Percentiles rank a stretch among this genome's conserved stretches.
These are phyloP conservation scores for human (Homo sapiens) DNA, from an alignment of 2,113 vertebrate genomes.

Conservation along the genomic window GRCh38 chr11:105531501-105532000, in stretches of 20 bases:
- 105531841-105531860: not conserved
- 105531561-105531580: not conserved
- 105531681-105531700: not conserved
- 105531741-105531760: not conserved
- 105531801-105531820: not conserved
- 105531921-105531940: not conserved
- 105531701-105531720: not conserved
- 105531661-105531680: not conserved
- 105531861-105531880: not conserved
- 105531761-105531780: not conserved
- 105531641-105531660: conserved; percentile 7
- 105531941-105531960: not conserved
- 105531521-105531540: not conserved
- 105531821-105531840: not conserved
- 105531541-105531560: not conserved
- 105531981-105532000: not conserved
- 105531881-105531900: not conserved
- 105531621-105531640: not conserved
- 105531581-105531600: not conserved
- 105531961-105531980: not conserved
- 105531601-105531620: not conserved
- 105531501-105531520: not conserved
- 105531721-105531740: not conserved
- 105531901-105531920: not conserved
- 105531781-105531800: not conserved